Evolutionary conservation across 2,113 vertebrate species (phyloP).

Genomic region (Azemiops feae): DNA sequence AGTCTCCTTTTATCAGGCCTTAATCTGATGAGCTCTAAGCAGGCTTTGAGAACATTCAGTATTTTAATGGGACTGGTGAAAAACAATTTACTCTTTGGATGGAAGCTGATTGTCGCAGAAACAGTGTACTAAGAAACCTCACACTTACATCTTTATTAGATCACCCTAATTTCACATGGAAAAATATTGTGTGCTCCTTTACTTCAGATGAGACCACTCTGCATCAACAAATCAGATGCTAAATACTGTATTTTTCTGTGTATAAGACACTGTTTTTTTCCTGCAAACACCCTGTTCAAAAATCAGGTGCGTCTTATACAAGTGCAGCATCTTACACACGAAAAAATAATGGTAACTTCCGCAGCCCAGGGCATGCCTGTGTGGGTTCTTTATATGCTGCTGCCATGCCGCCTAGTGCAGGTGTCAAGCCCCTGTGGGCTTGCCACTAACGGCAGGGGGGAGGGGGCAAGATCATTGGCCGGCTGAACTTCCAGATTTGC

Average conservation of each 20-base stretch:
- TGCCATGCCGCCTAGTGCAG: too few relatives aligned
- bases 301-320: too few relatives aligned
- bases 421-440: too few relatives aligned
- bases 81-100: conserved; percentile 44
- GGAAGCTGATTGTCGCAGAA: conserved; percentile 56
- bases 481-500: too few relatives aligned
- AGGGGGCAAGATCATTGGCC: too few relatives aligned
- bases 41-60: conserved; percentile 53
- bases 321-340: too few relatives aligned
- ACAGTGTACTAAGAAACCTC: conserved; percentile 50
- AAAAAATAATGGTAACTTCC: too few relatives aligned
- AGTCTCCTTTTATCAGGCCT: conserved; percentile 50
- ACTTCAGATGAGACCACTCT: conserved; percentile 2
- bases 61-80: conserved; percentile 52
- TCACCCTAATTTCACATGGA: conserved; percentile 45
- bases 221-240: background rate
- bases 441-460: too few relatives aligned
- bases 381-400: too few relatives aligned
- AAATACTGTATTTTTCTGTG: background rate
- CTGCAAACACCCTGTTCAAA: too few relatives aligned
- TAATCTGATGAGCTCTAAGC: conserved; percentile 64
- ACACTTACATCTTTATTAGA: conserved; percentile 50
- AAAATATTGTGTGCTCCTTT: conserved; percentile 36
- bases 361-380: too few relatives aligned
- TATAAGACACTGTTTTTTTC: too few relatives aligned